Conservation (phyloP, 2,888 invertebrate species). For the Carpatolechia fugitivella region DNA sequence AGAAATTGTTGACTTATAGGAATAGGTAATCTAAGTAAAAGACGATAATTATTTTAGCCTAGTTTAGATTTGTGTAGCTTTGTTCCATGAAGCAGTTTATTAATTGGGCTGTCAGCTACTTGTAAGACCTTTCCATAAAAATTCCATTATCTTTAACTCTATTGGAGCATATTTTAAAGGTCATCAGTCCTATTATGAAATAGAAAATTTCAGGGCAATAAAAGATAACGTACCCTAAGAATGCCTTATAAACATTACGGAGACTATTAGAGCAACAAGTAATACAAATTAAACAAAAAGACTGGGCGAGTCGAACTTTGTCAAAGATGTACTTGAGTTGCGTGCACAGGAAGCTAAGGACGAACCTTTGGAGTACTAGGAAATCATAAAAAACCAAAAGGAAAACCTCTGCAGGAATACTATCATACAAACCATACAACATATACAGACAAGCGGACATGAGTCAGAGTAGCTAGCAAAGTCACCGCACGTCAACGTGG, state of each 20-base stretch:
- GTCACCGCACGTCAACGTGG: slow-evolving; percentile 21
- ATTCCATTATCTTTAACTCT: not conserved
- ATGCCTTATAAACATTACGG: too few relatives aligned
- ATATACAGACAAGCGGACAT: slow-evolving; percentile 25
- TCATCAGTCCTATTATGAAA: too few relatives aligned
- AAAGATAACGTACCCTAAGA: too few relatives aligned
- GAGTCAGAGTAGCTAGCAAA: slow-evolving; percentile 16
- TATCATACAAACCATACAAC: slow-evolving; percentile 25
- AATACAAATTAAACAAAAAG: too few relatives aligned
- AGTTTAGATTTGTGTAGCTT: not conserved
- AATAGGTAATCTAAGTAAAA: not conserved
- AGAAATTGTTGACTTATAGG: not conserved
- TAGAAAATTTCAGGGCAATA: too few relatives aligned
- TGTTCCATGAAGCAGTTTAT: not conserved
- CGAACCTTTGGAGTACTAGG: slow-evolving; percentile 30
- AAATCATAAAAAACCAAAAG: slow-evolving; percentile 45
- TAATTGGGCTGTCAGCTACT: not conserved
- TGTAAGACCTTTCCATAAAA: not conserved
- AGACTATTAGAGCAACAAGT: too few relatives aligned
- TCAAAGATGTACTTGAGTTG: too few relatives aligned
- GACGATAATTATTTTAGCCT: not conserved
- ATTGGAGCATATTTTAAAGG: too few relatives aligned
- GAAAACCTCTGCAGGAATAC: slow-evolving; percentile 41
- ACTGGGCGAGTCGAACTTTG: too few relatives aligned
- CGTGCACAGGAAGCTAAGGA: too few relatives aligned